A percentile compares a stretch with the other conserved stretches of the same genome.
These are phyloP conservation scores for Aphelenchoides fujianensis DNA, from an alignment of 1,140 invertebrate genomes.

Conservation along the genomic window DNA sequence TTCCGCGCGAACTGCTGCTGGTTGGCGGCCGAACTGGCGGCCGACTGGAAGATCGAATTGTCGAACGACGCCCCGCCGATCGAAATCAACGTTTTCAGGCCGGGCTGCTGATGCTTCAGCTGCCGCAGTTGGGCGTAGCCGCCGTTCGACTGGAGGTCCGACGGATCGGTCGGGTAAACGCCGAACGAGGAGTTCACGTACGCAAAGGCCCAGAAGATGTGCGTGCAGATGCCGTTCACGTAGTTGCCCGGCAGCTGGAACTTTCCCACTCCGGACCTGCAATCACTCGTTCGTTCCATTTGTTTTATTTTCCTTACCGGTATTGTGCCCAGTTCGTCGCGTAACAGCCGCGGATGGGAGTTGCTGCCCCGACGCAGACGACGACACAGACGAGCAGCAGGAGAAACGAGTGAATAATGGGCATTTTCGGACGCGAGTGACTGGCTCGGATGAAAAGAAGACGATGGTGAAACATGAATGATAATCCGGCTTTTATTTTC, in stretches of 20 bases:
- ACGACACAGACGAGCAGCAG: not conserved
- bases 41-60: not conserved
- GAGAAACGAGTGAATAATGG: not conserved
- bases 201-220: slow-evolving; percentile 29
- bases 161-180: not conserved
- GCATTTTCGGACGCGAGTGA: too few relatives aligned
- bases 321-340: slow-evolving; percentile 23
- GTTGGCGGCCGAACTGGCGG: not conserved
- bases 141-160: slow-evolving; percentile 5
- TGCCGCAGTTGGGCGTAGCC: not conserved
- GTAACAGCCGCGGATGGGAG: slow-evolving; percentile 18
- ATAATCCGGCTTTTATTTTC: too few relatives aligned
- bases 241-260: slow-evolving; percentile 14
- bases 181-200: not conserved
- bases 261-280: slow-evolving; percentile 11
- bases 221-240: slow-evolving; percentile 20
- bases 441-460: too few relatives aligned
- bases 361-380: too few relatives aligned
- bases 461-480: too few relatives aligned
- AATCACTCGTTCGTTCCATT: too few relatives aligned
- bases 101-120: slow-evolving; percentile 16
- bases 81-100: slow-evolving; percentile 18
- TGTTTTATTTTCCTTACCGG: too few relatives aligned
- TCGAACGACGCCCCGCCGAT: slow-evolving; percentile 19
- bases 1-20: slow-evolving; percentile 79